Base-by-base conservation (phyloP, 1,140 invertebrate genomes). In the Solenopsis invicta region DNA sequence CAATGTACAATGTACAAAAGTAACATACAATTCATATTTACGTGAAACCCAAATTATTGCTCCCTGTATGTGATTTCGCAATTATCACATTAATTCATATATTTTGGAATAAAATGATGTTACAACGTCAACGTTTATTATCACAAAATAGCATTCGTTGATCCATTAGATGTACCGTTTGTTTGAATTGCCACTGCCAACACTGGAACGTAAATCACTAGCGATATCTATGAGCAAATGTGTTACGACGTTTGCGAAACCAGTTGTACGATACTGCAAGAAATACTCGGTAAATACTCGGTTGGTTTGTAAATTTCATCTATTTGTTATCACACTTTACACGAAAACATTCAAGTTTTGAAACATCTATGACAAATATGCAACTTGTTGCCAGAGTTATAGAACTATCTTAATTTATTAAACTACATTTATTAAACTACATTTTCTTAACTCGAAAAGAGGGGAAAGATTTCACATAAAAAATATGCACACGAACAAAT, bases 241-340 rank as follows among this genome's bases (percentile, higher is more conserved):
- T 74, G 29, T 75, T 75, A 37, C 18, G 56, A 74, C 54, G 61
- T 64, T 45, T 67, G 21, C 62, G 48, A 67, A 77, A 61, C 24
- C 16, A 4, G 16, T 24, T 62, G 10, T 64, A 41, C 56, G 13
- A 1, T 48, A 48, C 16, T 52, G 50, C 50, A 41, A 69, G 34
- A 71, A 81, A 48, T 45, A 72, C 56, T 72, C 13, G 41, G 34
- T 16, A 72, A 82, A 82, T 13, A 59, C 18, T 74, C 12, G 41
- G 12, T 50, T 21, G 54, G 13, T 34, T 74, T 82, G 24, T 12
- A 48, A 48, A 48, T 82, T 82, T 45, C 9, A 59, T 72, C 34
- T 61, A 61, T 64, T 74, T 45, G 6, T 61, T 72, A 69, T 52
- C 56, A n/a, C 16, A n/a, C 16, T 77, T 64, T 64, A 64, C 56